phyloP scores from a whole-genome alignment of 2,797 vertebrate species.

The Esox lucius region DNA sequence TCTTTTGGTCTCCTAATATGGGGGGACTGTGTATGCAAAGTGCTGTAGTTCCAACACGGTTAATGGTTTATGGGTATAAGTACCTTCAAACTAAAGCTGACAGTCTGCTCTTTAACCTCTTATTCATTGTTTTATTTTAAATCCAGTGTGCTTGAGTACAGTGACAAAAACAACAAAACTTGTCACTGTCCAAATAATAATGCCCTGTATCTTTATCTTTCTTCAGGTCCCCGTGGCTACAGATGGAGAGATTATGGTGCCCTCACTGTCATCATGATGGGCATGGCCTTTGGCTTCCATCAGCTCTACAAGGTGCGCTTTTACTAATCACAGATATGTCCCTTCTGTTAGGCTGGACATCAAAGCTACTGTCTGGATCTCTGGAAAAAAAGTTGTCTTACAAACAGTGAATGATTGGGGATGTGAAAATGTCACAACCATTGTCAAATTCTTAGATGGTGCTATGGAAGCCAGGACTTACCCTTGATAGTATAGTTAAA shows the following conservation, averaged over 20 bases:
- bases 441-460: neutral
- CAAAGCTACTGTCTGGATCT: neutral
- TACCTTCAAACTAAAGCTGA: no score
- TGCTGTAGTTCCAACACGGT: no score
- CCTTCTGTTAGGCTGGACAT: neutral
- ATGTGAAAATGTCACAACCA: neutral
- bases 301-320: slow-evolving; percentile 90
- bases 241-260: slow-evolving; percentile 96
- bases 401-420: neutral
- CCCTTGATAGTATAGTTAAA: neutral
- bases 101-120: no score
- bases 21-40: no score
- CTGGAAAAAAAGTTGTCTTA: neutral
- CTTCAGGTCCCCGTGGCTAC: slow-evolving; percentile 80
- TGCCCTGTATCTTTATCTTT: slow-evolving; percentile 21
- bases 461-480: neutral
- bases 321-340: neutral
- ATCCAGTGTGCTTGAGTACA: no score
- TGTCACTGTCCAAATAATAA: neutral
- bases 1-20: no score
- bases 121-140: no score
- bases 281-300: slow-evolving; percentile 93
- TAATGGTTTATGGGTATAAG: no score
- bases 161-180: no score
- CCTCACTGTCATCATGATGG: slow-evolving; percentile 90